A percentile compares a stretch with the other conserved stretches of the same genome.
These are phyloP conservation scores for Emmelina monodactyla DNA, from an alignment of 2,888 invertebrate species.

Conservation along the genomic window DNA sequence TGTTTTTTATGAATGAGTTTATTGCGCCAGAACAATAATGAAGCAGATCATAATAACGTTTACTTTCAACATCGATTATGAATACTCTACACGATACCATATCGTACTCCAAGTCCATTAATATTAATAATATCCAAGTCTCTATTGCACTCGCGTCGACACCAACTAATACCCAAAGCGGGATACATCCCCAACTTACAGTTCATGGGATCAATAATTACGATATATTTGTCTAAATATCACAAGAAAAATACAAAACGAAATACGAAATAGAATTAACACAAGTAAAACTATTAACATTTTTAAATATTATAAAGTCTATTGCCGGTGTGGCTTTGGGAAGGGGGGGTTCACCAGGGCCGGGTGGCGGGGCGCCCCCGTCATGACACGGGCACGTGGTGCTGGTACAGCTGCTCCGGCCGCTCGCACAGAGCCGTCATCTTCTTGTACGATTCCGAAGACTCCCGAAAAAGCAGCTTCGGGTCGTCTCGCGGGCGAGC, in stretches of 20 bases:
- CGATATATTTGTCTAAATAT: slow-evolving; percentile 65
- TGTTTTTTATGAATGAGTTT: slow-evolving; percentile 59
- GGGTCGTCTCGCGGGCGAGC: slow-evolving; percentile 50
- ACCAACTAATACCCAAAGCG: slow-evolving; percentile 47
- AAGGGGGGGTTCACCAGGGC: slow-evolving; percentile 48
- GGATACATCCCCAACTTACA: slow-evolving; percentile 59
- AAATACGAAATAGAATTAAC: slow-evolving; percentile 63
- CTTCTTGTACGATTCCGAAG: slow-evolving; percentile 58
- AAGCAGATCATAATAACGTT: slow-evolving; percentile 65
- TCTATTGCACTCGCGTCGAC: slow-evolving; percentile 58
- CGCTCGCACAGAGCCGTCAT: slow-evolving; percentile 63
- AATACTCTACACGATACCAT: slow-evolving; percentile 57
- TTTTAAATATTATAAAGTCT: slow-evolving; percentile 56
- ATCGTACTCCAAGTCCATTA: slow-evolving; percentile 47
- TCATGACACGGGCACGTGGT: slow-evolving; percentile 65
- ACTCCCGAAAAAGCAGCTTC: slow-evolving; percentile 63
- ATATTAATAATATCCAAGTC: slow-evolving; percentile 55
- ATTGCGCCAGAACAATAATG: slow-evolving; percentile 66
- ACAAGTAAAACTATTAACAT: slow-evolving; percentile 64
- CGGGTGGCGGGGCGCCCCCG: slow-evolving; percentile 42
- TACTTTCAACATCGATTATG: slow-evolving; percentile 67
- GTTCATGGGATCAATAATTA: slow-evolving; percentile 60
- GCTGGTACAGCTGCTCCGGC: slow-evolving; percentile 61
- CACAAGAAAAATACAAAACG: slow-evolving; percentile 65
- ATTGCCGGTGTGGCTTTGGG: slow-evolving; percentile 29